Evolutionary conservation across 2,888 invertebrate genomes (phyloP), one percentile per base, ranked within the genome.

Genomic region (Apodemia hepburni): DNA sequence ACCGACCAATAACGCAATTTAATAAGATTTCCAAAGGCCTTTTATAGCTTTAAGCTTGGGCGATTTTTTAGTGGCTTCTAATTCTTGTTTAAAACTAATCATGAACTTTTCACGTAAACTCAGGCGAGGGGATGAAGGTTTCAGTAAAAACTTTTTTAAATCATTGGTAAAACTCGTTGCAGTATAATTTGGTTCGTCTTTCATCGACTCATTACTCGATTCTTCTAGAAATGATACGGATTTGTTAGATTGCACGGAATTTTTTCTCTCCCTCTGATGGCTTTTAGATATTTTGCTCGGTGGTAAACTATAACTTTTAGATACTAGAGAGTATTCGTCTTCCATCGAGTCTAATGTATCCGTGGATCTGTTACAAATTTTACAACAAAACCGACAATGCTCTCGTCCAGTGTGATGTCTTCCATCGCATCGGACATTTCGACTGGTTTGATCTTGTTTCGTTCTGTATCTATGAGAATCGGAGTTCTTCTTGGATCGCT

Each of bases 161-260:
- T 92, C 92, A 66, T 92, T 91, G 6, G 92, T 92, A 73, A 92
- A 92, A 71, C 91, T 92, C 69, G 87, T 91, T 6, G 92, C 92
- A 15, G 92, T 92, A 65, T 92, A 92, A 61, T 92, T 91, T 1
- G 91, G 85, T 68, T 90, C 91, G 67, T 90, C 90, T 58, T 86
- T 85, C 57, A 76, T 72, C 61, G 87, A 80, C 61, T 84, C 87
- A 71, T 80, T 82, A 66, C 84, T 84, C 66, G 90, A 90, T 68
- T 1, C 54, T 22, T 89, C 90, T 9, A 91, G 74, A 65, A 92
- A 92, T 54, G 92, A 92, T 5, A 92, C 92, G 0, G 92, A 92
- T 69, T 92, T 92, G 58, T 81, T 85, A 49, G 92, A 92, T 67
- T 91, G 92, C 42, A 84, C 72, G n/a, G 92, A 92, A 73, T 83